These are phyloP conservation scores for Ariopsis seemanni DNA, from an alignment of 2,113 vertebrate species.

Conservation along the genomic window DNA sequence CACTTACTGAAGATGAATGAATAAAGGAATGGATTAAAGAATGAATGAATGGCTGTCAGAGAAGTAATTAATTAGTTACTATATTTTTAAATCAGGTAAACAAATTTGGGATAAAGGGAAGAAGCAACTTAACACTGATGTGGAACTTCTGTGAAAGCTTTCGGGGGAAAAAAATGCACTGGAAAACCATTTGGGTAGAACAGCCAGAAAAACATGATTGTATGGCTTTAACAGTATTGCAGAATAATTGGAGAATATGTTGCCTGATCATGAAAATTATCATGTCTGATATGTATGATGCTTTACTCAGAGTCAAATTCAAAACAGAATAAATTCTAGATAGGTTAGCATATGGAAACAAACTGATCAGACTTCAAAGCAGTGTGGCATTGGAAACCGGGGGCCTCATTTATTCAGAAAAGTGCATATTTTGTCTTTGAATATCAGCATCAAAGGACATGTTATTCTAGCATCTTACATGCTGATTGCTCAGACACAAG, in stretches of 20 bases:
- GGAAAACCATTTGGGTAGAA: neutral
- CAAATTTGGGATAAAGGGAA: too few species aligned
- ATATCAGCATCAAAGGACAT: neutral
- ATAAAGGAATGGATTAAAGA: neutral
- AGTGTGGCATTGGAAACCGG: neutral
- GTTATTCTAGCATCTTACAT: neutral
- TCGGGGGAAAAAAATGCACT: neutral
- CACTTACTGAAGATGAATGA: neutral
- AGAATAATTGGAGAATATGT: neutral
- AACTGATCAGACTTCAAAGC: neutral
- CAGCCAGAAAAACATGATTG: neutral
- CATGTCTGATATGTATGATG: too few species aligned
- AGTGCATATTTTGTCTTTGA: neutral
- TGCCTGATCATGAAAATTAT: neutral
- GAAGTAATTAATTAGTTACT: neutral
- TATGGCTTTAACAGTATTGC: neutral
- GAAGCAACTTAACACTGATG: too few species aligned
- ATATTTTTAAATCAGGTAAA: too few species aligned
- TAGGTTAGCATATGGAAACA: too few species aligned
- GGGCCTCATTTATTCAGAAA: neutral
- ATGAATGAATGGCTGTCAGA: neutral
- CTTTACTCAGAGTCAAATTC: too few species aligned
- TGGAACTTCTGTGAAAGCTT: neutral
- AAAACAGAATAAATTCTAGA: neutral
- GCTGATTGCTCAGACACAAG: neutral